A percentile compares a stretch with the other conserved stretches of the same genome.
These are phyloP conservation scores for Gymnoscopelus braueri DNA, from an alignment of 2,797 vertebrate genomes.

Conservation along the genomic window DNA sequence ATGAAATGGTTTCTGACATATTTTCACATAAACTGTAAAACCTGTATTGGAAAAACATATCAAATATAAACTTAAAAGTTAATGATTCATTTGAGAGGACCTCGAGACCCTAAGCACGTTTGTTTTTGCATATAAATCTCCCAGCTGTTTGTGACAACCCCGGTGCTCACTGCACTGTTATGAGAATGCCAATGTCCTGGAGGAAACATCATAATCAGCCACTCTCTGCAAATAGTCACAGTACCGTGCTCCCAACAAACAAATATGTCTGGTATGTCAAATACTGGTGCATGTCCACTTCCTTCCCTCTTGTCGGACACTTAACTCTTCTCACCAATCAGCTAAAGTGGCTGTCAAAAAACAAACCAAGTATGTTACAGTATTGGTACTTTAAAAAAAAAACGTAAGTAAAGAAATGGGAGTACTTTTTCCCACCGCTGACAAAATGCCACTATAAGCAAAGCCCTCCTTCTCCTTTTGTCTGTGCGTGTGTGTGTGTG, in stretches of 20 bases:
- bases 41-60: not conserved
- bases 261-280: not conserved
- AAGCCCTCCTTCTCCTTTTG: conserved; percentile 13
- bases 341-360: no score
- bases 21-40: not conserved
- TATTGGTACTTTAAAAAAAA: no score
- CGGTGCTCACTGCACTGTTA: not conserved
- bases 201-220: not conserved
- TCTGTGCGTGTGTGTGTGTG: conserved; percentile 9
- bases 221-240: not conserved
- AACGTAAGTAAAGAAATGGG: no score
- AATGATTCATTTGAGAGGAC: not conserved
- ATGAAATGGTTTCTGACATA: conserved; percentile 16
- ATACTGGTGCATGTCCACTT: not conserved
- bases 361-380: no score
- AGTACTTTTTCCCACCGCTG: no score
- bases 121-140: not conserved
- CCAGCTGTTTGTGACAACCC: not conserved
- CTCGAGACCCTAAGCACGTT: not conserved
- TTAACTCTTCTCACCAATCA: no score
- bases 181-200: conserved; percentile 1
- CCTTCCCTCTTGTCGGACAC: no score
- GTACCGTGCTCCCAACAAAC: conserved; percentile 4
- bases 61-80: not conserved
- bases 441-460: no score